Percentiles rank a stretch among this genome's conserved stretches.
These are phyloP conservation scores for Tychaedon coryphoeus DNA, from an alignment of 2,113 vertebrate genomes.

Conservation along the genomic window DNA sequence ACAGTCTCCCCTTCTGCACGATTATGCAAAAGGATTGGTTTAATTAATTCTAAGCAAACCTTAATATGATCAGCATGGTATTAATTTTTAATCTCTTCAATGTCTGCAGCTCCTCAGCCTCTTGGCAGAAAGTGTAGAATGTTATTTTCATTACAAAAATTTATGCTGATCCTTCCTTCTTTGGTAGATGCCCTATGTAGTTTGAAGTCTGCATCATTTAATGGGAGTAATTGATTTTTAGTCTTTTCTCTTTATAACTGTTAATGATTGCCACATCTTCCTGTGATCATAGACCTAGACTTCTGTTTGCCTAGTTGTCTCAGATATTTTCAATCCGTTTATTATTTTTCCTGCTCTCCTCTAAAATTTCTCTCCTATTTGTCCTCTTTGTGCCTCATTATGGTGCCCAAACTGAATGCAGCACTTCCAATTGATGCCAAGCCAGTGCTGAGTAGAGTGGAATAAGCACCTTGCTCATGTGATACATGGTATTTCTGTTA, in stretches of 20 bases:
- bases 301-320: constrained; percentile 55
- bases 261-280: constrained; percentile 1
- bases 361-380: constrained; percentile 68
- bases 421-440: constrained; percentile 67
- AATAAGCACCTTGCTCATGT: constrained; percentile 69
- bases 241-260: not conserved
- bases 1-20: not conserved
- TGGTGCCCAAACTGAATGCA: constrained; percentile 66
- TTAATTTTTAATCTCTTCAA: constrained; percentile 53
- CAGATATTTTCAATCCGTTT: constrained; percentile 53
- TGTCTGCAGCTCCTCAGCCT: constrained; percentile 17
- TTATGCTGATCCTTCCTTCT: constrained; percentile 23
- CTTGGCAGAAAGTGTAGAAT: not conserved
- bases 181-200: not conserved
- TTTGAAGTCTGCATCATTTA: constrained; percentile 8
- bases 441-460: constrained; percentile 66
- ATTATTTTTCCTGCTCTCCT: constrained; percentile 65
- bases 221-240: constrained; percentile 33
- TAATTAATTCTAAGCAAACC: constrained; percentile 55
- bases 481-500: constrained; percentile 65
- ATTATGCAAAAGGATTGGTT: constrained; percentile 31
- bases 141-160: not conserved
- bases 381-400: constrained; percentile 67
- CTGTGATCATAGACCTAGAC: constrained; percentile 38
- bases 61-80: constrained; percentile 50